Conservation (phyloP, 2,888 invertebrate species). For the Eilema depressum region DNA sequence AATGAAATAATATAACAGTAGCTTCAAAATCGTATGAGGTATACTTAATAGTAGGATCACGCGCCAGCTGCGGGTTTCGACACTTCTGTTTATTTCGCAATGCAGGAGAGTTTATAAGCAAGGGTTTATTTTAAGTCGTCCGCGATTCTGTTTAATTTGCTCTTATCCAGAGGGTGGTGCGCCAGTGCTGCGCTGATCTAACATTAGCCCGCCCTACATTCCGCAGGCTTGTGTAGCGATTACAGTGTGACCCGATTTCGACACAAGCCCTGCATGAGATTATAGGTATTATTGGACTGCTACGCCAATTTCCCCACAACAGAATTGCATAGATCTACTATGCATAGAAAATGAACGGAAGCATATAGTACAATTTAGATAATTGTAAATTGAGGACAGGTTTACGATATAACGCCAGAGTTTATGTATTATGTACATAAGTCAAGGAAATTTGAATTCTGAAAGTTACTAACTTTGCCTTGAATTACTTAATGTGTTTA, state of each 20-base stretch:
- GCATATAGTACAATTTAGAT: neutral
- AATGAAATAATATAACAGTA: neutral
- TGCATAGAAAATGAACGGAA: neutral
- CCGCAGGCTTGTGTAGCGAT: conserved; percentile 72
- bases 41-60: conserved; percentile 9
- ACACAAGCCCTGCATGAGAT: conserved; percentile 60
- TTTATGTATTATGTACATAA: conserved; percentile 2
- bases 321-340: conserved; percentile 9
- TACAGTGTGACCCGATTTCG: conserved; percentile 79
- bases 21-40: neutral
- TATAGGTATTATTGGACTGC: conserved; percentile 28
- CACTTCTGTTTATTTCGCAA: conserved; percentile 31
- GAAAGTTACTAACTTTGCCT: neutral
- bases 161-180: conserved; percentile 70
- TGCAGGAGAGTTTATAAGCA: conserved; percentile 42
- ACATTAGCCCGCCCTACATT: conserved; percentile 82
- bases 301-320: conserved; percentile 27
- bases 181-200: conserved; percentile 71
- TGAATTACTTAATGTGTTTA: neutral
- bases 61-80: conserved; percentile 17
- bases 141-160: conserved; percentile 59
- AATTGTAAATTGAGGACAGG: neutral
- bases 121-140: conserved; percentile 57
- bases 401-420: conserved; percentile 1
- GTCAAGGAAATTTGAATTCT: conserved; percentile 3